Evolutionary conservation across 2,797 vertebrate genomes (phyloP).

Genomic region (Arnoldichthys spilopterus): DNA sequence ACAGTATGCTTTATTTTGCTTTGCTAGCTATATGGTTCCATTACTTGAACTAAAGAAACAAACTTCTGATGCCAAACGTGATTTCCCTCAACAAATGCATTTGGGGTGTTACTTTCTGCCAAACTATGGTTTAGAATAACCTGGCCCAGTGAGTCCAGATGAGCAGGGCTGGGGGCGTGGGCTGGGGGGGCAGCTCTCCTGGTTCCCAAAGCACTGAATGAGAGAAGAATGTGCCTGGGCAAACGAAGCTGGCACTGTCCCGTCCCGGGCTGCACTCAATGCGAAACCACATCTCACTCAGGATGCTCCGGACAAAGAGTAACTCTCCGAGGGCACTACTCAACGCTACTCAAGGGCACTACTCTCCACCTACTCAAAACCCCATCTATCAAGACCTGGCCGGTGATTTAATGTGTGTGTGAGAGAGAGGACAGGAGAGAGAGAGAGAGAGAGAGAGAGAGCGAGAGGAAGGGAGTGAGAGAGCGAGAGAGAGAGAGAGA

Average conservation of each 20-base stretch:
- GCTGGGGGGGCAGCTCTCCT: too few relatives aligned
- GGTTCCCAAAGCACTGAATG: conserved; percentile 56
- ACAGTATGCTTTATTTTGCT: too few relatives aligned
- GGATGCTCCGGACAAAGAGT: conserved; percentile 54
- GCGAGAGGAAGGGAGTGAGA: too few relatives aligned
- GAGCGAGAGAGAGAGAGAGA: too few relatives aligned
- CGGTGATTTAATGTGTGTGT: conserved; percentile 35
- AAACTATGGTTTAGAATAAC: too few relatives aligned
- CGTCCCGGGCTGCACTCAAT: conserved; percentile 40
- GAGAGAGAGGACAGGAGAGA: conserved; percentile 19
- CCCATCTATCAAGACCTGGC: conserved; percentile 53
- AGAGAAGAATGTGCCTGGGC: conserved; percentile 54
- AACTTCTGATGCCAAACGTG: too few relatives aligned
- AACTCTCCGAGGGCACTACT: conserved; percentile 49
- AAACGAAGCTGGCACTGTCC: conserved; percentile 51
- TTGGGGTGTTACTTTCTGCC: too few relatives aligned
- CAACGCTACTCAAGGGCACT: conserved; percentile 48
- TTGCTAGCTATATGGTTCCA: too few relatives aligned
- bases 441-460: conserved; percentile 28
- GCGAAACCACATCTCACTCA: conserved; percentile 57
- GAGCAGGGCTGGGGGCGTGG: conserved; percentile 21
- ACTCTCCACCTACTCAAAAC: conserved; percentile 52
- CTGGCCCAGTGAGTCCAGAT: neutral
- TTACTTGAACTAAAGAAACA: too few relatives aligned
- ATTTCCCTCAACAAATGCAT: too few relatives aligned